Conservation (phyloP, 2,113 vertebrate genomes). For the Panurus biarmicus region DNA sequence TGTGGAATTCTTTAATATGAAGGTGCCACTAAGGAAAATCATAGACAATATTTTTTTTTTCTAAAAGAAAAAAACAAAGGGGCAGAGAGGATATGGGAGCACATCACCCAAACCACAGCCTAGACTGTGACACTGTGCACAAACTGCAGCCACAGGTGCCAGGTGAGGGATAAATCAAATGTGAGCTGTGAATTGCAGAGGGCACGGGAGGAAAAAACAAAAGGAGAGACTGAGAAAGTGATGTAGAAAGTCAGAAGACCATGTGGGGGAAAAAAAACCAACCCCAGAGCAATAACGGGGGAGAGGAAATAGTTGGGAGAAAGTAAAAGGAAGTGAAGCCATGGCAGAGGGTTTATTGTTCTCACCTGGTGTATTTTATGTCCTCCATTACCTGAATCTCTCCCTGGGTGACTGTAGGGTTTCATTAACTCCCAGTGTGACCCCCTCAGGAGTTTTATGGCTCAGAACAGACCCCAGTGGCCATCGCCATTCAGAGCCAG, state of each 20-base stretch:
- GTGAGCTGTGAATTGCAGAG: not conserved
- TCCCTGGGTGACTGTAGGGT: not conserved
- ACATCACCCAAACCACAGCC: not conserved
- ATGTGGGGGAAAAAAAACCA: rapidly evolving
- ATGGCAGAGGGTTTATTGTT: not conserved
- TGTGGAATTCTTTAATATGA: not conserved
- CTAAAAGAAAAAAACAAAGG: not conserved
- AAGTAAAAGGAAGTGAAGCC: not conserved
- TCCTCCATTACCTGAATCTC: not conserved
- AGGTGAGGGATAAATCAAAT: not conserved
- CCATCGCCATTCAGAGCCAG: not conserved
- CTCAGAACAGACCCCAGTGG: not conserved
- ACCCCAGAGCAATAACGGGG: not conserved
- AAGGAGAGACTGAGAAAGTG: not conserved
- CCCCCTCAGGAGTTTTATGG: not conserved
- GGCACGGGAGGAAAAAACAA: rapidly evolving
- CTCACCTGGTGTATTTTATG: not conserved
- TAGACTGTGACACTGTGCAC: rapidly evolving
- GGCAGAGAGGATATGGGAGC: not conserved
- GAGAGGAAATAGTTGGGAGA: not conserved
- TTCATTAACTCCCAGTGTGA: not conserved
- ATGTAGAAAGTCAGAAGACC: not conserved
- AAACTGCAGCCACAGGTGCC: rapidly evolving
- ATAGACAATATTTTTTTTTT: too few relatives aligned
- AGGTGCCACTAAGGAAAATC: not conserved